Percentiles rank a stretch among this genome's conserved stretches.
Conservation (phyloP, 2,797 vertebrate species). For the Sebastes taczanowskii region DNA sequence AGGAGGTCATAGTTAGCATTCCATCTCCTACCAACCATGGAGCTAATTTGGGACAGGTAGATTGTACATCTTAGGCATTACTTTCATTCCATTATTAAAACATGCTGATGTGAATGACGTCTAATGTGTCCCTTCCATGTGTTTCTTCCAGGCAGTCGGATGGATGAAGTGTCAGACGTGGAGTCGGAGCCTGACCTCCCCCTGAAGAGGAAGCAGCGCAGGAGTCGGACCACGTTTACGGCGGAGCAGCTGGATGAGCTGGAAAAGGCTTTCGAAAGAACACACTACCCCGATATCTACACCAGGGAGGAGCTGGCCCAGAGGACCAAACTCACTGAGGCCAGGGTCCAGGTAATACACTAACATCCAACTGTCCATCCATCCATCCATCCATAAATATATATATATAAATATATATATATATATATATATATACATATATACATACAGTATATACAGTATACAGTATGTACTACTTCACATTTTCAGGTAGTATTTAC, state of each 20-base stretch:
- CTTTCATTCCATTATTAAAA: not conserved
- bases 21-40: not conserved
- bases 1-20: not conserved
- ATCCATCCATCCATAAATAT: not conserved
- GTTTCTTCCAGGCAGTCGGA: slow-evolving; percentile 82
- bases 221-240: slow-evolving; percentile 94
- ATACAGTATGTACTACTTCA: too few species aligned
- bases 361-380: not conserved
- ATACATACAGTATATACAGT: too few species aligned
- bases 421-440: too few species aligned
- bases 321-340: slow-evolving; percentile 95
- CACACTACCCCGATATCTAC: slow-evolving; percentile 97
- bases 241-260: slow-evolving; percentile 96
- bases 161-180: slow-evolving; percentile 93
- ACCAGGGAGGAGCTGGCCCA: slow-evolving; percentile 95
- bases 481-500: too few species aligned
- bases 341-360: slow-evolving; percentile 89
- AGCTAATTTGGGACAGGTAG: not conserved
- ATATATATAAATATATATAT: too few species aligned
- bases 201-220: slow-evolving; percentile 93
- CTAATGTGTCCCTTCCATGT: not conserved
- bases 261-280: slow-evolving; percentile 96
- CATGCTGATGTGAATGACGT: not conserved
- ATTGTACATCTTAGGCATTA: not conserved
- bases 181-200: slow-evolving; percentile 95